These are phyloP conservation scores for Eledona agricola DNA, from an alignment of 2,888 invertebrate species.

Conservation along the genomic window DNA sequence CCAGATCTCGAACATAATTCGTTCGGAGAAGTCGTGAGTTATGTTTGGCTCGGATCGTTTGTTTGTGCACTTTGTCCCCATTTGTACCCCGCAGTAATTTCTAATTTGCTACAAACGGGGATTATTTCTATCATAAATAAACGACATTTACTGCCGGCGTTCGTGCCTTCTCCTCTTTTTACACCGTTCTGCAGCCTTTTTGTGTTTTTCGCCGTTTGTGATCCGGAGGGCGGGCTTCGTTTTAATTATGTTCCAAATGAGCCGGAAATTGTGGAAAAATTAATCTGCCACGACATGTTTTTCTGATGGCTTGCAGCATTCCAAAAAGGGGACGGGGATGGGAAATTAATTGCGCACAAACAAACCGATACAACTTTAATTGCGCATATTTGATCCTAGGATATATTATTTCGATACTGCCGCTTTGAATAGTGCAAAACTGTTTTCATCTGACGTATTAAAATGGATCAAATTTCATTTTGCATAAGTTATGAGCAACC, in stretches of 20 bases:
- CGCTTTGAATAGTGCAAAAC: no score
- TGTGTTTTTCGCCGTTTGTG: slow-evolving; percentile 5
- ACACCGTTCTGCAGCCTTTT: slow-evolving; percentile 1
- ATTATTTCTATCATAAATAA: slow-evolving; percentile 21
- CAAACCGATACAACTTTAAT: slow-evolving; percentile 6
- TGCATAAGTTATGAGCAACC: no score
- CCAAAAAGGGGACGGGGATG: no score
- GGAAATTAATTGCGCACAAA: slow-evolving; percentile 3
- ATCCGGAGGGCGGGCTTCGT: slow-evolving; percentile 3
- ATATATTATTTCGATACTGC: no score
- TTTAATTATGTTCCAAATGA: slow-evolving; percentile 23
- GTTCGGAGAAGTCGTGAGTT: background rate
- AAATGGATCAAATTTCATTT: no score
- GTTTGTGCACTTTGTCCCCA: slow-evolving; percentile 4
- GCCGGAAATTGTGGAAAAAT: slow-evolving; percentile 16
- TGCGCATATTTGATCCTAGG: no score
- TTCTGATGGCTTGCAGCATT: slow-evolving; percentile 8
- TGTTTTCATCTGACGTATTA: no score
- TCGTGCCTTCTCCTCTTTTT: background rate
- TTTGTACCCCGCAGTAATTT: slow-evolving; percentile 12
- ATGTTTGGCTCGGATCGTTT: background rate
- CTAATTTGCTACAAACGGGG: slow-evolving; percentile 8
- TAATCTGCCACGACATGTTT: slow-evolving; percentile 18
- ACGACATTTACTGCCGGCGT: slow-evolving; percentile 11
- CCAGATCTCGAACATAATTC: slow-evolving; percentile 1